phyloP scores from a whole-genome alignment of 2,797 vertebrate genomes.

The Rousettus madagascariensis region DNA sequence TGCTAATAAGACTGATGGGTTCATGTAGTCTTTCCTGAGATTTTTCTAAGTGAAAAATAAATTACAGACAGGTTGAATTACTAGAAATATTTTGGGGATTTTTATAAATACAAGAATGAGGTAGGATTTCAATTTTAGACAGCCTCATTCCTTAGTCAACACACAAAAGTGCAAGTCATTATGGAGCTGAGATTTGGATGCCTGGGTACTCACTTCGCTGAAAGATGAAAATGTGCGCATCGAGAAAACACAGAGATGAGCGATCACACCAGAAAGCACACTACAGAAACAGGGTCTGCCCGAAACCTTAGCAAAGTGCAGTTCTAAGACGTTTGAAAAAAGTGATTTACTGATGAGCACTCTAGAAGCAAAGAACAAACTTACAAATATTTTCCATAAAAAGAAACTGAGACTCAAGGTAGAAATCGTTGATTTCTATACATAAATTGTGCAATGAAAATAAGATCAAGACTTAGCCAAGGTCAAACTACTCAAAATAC shows the following conservation, averaged over 20 bases:
- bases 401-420: neutral
- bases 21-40: neutral
- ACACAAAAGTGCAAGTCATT: slow-evolving; percentile 77
- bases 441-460: neutral
- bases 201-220: neutral
- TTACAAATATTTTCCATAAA: neutral
- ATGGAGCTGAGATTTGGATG: neutral
- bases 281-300: neutral
- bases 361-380: slow-evolving; percentile 17
- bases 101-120: slow-evolving; percentile 36
- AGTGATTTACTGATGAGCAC: neutral
- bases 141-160: neutral
- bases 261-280: neutral
- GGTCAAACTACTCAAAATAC: neutral
- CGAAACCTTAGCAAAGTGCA: neutral
- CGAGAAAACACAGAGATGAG: neutral
- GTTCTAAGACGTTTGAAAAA: neutral
- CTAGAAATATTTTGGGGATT: neutral
- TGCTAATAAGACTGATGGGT: neutral
- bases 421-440: neutral
- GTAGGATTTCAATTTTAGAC: slow-evolving; percentile 47
- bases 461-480: neutral
- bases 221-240: neutral
- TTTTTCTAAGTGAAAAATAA: slow-evolving; percentile 4
- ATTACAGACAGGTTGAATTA: neutral